Evolutionary conservation across 2,797 vertebrate genomes (phyloP), one percentile per base, ranked within the genome.

Genomic region (Gymnodraco acuticeps): DNA sequence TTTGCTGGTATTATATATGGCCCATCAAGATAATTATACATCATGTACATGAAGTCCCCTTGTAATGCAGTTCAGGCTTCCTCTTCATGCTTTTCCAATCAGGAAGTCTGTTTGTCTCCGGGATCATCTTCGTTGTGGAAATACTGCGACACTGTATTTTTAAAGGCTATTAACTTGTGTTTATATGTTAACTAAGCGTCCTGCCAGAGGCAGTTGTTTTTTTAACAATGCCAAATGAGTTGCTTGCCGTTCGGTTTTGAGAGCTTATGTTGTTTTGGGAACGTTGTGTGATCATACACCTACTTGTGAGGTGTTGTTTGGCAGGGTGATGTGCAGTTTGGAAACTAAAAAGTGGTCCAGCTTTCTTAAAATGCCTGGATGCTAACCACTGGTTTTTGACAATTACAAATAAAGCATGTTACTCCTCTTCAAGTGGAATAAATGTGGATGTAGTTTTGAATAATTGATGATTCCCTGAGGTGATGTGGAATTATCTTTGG

Each of bases 391-490:
- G 33, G 41, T 72, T 77, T 84, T 82, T 66, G 65, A 75, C 55
- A 27, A 71, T 77, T 71, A 69, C 64, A 61, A 82, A 73, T 60
- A 69, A 87, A 75, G 73, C 66, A 16, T 48, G 48, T 78, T 71
- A 31, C 68, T 56, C 51, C 46, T 73, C 69, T 73, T 77, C 53
- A 77, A 88, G 56, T 74, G 78, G 71, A 88, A 87, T 81, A 80
- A 41, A 81, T 83, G 60, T 66, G 55, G 70, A 82, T 72, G 82
- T 75, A 60, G 42, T 66, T 77, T 75, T 89, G 75, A 92, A 89
- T 90, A 83, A 89, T 81, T 68, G 64, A 91, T 87, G 78, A 82
- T 84, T 60, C 84, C 85, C 77, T 14, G 64, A 85, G 78, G 82
- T 83, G 77, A 55, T 31, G 46, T 53, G 14, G 70, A 87, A 80